Percentiles rank a stretch among this genome's conserved stretches.
Evolutionary conservation across 2,113 vertebrate genomes (phyloP).

Genomic region (Loxodonta africana): DNA sequence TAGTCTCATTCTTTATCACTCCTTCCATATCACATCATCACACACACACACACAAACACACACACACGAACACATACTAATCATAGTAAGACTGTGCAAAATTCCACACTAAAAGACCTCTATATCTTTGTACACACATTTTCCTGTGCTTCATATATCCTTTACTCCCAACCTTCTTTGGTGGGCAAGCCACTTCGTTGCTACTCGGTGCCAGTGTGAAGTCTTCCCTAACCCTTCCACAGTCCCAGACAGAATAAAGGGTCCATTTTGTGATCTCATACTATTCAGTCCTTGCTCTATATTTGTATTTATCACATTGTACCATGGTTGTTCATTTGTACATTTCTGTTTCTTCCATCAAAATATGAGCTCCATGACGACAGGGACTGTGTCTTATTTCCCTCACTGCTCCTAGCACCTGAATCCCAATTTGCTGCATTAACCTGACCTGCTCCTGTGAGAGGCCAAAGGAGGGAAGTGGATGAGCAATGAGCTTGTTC

Average conservation of each 20-base stretch:
- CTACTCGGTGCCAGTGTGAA: background rate
- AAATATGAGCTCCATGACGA: background rate
- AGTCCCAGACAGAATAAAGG: background rate
- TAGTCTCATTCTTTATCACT: background rate
- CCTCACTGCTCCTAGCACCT: background rate
- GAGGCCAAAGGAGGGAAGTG: background rate
- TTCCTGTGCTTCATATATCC: background rate
- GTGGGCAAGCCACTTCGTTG: background rate
- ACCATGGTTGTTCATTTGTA: background rate
- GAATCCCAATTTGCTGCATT: background rate
- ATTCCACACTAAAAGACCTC: background rate
- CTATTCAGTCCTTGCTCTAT: background rate
- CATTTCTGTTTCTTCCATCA: background rate
- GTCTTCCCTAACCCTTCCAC: background rate
- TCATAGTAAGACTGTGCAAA: background rate
- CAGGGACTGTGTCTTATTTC: background rate
- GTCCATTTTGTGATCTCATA: background rate
- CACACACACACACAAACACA: rapidly evolving
- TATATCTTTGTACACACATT: background rate
- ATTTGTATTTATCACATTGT: background rate
- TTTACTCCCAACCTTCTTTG: background rate
- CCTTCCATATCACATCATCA: background rate
- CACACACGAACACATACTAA: background rate
- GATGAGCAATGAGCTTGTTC: background rate
- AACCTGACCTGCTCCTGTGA: background rate